Evolutionary conservation across 2,797 vertebrate species (phyloP), one percentile per base, ranked within the genome.

Genomic region (Orientallactaga sibirica): DNA sequence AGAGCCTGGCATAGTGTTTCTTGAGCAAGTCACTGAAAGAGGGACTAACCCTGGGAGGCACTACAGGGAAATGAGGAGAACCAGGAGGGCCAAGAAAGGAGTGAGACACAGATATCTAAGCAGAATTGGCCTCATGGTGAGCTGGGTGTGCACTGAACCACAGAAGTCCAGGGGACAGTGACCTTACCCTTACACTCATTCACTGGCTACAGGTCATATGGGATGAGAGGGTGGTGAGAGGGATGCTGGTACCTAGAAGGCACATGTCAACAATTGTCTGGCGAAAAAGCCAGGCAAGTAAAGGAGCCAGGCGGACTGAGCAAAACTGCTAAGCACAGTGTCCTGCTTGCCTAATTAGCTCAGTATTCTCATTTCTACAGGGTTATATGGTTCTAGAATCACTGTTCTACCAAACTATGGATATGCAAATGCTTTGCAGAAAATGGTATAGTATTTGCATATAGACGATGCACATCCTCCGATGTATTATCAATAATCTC

Each of bases 191-290:
- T 33, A 5, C 41, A 5, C 11, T 41, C 55, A n/a, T n/a, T 12
- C 18, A 1, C 3, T 37, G 41, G 22, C 33, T 82, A 2, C 7
- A 2, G 71, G 48, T 58, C 37, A 18, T 1, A 1, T 19, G 0
- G 10, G 66, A 18, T 27, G 7, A 24, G 52, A 29, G 25, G 58
- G 18, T 64, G 14, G 64, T 16, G 25, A 5, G 10, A 7, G 3
- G 11, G 20, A 3, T 11, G 70, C 3, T 25, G 16, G 52, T 25
- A 24, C 10, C 24, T 20, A 20, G 37, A 3, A 25, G 61, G 61
- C n/a, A 43, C 18, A 80, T n/a, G 11, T 52, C 27, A 74, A 58
- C 24, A 29, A 48, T 4, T 27, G 11, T 37, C 73, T 27, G 78
- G 41, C 66, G 24, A 86, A 52, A 61, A 52, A 5, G 2, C 84